phyloP scores from a whole-genome alignment of 2,797 vertebrate species.

The Heteromormyrus szaboi region DNA sequence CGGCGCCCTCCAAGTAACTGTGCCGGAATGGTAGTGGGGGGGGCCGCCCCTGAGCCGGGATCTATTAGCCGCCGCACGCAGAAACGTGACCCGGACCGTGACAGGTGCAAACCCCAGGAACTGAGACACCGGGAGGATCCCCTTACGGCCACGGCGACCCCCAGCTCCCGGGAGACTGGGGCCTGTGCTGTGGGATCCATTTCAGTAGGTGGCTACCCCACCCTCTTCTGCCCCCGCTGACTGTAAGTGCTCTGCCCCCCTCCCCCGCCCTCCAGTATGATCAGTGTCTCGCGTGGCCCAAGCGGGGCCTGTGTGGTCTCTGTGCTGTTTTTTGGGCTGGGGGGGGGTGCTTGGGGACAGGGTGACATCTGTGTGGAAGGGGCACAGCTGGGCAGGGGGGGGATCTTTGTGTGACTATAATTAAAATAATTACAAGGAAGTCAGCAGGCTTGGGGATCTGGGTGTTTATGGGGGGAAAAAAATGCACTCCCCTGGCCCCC shows the following conservation, averaged over 20 bases:
- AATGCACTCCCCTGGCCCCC: too few relatives aligned
- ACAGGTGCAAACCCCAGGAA: constrained; percentile 14
- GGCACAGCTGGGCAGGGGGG: neutral
- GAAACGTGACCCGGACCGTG: constrained; percentile 3
- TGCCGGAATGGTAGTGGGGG: neutral
- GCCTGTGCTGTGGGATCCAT: neutral
- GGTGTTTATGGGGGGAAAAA: neutral
- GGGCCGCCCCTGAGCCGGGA: neutral
- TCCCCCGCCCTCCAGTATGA: neutral
- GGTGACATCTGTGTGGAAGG: neutral
- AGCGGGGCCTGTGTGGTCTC: neutral
- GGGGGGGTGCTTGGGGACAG: neutral
- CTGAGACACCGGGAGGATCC: neutral
- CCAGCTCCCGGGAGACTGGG: neutral
- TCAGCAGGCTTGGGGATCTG: neutral
- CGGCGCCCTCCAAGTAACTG: neutral
- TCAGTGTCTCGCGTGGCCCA: neutral
- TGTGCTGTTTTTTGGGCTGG: neutral
- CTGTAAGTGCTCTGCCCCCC: neutral
- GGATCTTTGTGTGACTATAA: neutral
- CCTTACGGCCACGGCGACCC: neutral
- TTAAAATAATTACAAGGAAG: neutral
- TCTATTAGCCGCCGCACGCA: neutral
- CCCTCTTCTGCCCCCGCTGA: neutral
- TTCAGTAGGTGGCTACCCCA: neutral